These are phyloP conservation scores for Callocephalon fimbriatum DNA, from an alignment of 2,113 vertebrate genomes.

Conservation along the genomic window DNA sequence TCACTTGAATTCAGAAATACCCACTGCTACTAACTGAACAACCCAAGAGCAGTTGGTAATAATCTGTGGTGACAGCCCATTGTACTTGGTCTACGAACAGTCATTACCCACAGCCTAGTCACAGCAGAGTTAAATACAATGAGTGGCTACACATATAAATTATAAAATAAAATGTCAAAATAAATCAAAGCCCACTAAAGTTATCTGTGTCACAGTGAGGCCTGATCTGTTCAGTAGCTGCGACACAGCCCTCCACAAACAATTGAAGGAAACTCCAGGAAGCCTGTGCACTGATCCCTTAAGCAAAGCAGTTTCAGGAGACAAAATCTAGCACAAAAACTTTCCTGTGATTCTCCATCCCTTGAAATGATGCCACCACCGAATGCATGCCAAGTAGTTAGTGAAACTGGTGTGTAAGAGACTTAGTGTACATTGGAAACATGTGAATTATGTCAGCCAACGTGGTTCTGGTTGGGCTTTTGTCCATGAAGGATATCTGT, in stretches of 20 bases:
- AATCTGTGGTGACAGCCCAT: background rate
- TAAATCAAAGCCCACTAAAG: conserved; percentile 25
- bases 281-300: conserved; percentile 47
- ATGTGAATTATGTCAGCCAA: conserved; percentile 35
- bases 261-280: conserved; percentile 79
- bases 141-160: background rate
- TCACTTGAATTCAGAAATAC: background rate
- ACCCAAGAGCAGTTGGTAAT: background rate
- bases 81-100: background rate
- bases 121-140: background rate
- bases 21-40: background rate
- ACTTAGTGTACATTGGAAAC: background rate
- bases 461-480: conserved; percentile 38
- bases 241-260: conserved; percentile 31
- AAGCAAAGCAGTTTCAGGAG: background rate
- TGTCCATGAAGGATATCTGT: conserved; percentile 74
- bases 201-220: conserved; percentile 8
- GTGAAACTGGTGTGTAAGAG: background rate
- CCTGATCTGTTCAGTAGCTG: background rate
- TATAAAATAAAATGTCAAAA: conserved; percentile 8
- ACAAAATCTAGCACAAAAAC: conserved; percentile 1
- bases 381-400: conserved; percentile 44
- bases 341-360: conserved; percentile 56
- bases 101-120: background rate
- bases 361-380: conserved; percentile 65